Evolutionary conservation across 2,888 invertebrate species (phyloP).

Genomic region (Melanargia galathea): DNA sequence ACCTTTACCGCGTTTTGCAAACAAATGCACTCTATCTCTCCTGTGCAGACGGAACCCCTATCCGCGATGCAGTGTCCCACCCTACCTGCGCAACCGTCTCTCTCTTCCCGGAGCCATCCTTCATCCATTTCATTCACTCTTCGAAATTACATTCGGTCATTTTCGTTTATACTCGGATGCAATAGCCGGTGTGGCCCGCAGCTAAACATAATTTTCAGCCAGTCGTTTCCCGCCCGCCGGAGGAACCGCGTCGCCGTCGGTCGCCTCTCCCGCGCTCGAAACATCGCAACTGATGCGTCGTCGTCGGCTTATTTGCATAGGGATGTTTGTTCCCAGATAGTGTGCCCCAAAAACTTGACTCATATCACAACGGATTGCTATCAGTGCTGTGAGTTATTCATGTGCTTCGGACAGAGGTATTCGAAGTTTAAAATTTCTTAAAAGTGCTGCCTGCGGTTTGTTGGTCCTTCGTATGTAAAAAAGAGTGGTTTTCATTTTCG

Average conservation of each 20-base stretch:
- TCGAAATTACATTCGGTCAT: conserved; percentile 76
- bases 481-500: conserved; percentile 27
- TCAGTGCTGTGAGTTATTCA: conserved; percentile 58
- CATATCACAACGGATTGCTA: conserved; percentile 54
- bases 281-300: conserved; percentile 64
- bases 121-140: conserved; percentile 66
- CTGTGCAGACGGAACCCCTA: conserved; percentile 70
- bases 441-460: conserved; percentile 57
- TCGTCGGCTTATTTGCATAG: conserved; percentile 61
- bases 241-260: conserved; percentile 65
- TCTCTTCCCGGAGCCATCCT: conserved; percentile 50
- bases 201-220: conserved; percentile 78
- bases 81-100: conserved; percentile 66
- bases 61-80: conserved; percentile 67
- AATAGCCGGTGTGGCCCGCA: conserved; percentile 80
- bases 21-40: conserved; percentile 70
- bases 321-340: conserved; percentile 77
- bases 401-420: conserved; percentile 19
- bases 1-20: conserved; percentile 47
- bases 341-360: conserved; percentile 62
- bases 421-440: conserved; percentile 44
- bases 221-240: conserved; percentile 72
- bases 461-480: conserved; percentile 57
- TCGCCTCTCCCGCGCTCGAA: conserved; percentile 60
- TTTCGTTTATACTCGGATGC: conserved; percentile 78